A percentile compares a stretch with the other conserved stretches of the same genome.
These are phyloP conservation scores for Agrotis ipsilon DNA, from an alignment of 2,888 invertebrate genomes.

Conservation along the genomic window DNA sequence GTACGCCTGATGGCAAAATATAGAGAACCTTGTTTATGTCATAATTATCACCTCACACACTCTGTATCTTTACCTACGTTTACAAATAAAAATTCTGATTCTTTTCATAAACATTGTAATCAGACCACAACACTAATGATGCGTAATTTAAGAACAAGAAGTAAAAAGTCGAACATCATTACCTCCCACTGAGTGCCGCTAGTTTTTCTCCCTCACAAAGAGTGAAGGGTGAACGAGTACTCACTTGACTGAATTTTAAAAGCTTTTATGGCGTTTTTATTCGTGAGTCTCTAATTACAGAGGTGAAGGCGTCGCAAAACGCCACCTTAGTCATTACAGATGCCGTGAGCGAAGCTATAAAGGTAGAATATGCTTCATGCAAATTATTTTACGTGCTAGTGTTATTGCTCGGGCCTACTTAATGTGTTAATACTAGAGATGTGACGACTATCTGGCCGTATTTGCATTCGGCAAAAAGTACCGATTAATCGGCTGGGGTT, in stretches of 20 bases:
- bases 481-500: too few species aligned
- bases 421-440: conserved; percentile 40
- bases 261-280: conserved; percentile 80
- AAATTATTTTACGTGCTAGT: conserved; percentile 78
- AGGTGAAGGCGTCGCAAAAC: conserved; percentile 84
- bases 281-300: conserved; percentile 84
- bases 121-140: conserved; percentile 29
- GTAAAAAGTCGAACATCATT: conserved; percentile 43
- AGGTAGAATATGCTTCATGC: conserved; percentile 85
- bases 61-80: too few species aligned
- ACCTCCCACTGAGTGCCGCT: conserved; percentile 46
- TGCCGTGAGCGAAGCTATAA: conserved; percentile 87
- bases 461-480: too few species aligned
- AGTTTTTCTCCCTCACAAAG: conserved; percentile 57
- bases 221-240: conserved; percentile 53
- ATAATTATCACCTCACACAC: too few species aligned
- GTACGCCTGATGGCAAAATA: too few species aligned
- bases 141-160: conserved; percentile 27
- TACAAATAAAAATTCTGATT: too few species aligned
- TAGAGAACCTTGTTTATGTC: too few species aligned
- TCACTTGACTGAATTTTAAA: conserved; percentile 78
- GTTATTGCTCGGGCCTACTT: conserved; percentile 48
- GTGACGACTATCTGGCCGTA: too few species aligned
- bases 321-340: conserved; percentile 86
- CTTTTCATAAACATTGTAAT: neutral